Conservation (phyloP, 2,888 invertebrate species). For the Diloba caeruleocephala region DNA sequence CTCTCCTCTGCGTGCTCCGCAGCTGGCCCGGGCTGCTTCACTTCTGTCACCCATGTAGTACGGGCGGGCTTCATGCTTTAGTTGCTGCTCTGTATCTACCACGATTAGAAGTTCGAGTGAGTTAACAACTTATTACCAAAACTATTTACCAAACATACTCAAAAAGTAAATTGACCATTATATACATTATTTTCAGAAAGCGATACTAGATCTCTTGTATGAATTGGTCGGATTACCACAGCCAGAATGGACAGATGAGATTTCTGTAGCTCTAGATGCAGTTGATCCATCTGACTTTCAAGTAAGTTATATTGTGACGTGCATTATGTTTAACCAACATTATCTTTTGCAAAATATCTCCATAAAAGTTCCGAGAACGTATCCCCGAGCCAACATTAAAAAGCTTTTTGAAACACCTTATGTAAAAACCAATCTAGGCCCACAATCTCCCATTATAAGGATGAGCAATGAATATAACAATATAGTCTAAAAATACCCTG, state of each 20-base stretch:
- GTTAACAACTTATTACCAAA: conserved; percentile 66
- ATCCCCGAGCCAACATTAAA: too few relatives aligned
- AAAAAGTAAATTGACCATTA: background rate
- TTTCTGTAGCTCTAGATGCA: conserved; percentile 95
- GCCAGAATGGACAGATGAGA: conserved; percentile 98
- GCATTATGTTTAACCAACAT: too few relatives aligned
- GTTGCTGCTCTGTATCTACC: conserved; percentile 95
- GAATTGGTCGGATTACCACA: conserved; percentile 96
- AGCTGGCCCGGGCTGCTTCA: conserved; percentile 98
- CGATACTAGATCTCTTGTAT: conserved; percentile 96
- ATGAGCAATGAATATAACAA: too few relatives aligned
- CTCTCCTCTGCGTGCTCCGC: conserved; percentile 94
- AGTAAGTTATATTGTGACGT: conserved; percentile 60
- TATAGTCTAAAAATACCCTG: too few relatives aligned
- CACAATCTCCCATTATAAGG: too few relatives aligned
- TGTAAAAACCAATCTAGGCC: too few relatives aligned
- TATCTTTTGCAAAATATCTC: too few relatives aligned
- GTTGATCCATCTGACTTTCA: conserved; percentile 96
- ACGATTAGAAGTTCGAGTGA: conserved; percentile 96
- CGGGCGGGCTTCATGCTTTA: conserved; percentile 93
- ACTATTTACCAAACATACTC: background rate
- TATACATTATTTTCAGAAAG: conserved; percentile 90
- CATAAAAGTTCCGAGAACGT: too few relatives aligned
- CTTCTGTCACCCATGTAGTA: conserved; percentile 94
- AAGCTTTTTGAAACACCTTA: too few relatives aligned